Conservation (phyloP, 2,888 invertebrate genomes). For the Acrocyrtus sp. region DNA sequence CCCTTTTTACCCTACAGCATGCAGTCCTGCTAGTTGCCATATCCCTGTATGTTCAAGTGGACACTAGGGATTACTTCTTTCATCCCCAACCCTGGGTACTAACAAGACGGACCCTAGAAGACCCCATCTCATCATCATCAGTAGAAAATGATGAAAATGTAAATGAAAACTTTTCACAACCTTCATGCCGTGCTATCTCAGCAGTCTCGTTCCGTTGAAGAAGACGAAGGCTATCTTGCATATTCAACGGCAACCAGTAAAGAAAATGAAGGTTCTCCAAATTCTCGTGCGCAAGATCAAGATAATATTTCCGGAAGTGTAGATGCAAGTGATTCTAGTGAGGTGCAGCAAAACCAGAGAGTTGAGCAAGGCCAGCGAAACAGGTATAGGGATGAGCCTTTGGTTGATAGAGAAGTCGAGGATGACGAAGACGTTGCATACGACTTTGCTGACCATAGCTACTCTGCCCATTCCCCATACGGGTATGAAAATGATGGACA, state of each 20-base stretch:
- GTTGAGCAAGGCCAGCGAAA: constrained; percentile 12
- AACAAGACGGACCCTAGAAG: constrained; percentile 28
- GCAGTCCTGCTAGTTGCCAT: constrained; percentile 24
- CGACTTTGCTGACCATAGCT: constrained; percentile 11
- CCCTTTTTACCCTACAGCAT: constrained; percentile 12
- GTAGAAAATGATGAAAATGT: not conserved
- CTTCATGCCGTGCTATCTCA: not conserved
- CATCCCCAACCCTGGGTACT: constrained; percentile 44
- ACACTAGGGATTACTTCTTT: constrained; percentile 21
- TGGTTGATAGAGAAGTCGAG: constrained; percentile 19
- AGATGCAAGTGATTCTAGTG: constrained; percentile 12
- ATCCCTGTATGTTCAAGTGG: constrained; percentile 37
- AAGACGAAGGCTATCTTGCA: constrained; percentile 11
- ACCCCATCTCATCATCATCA: not conserved
- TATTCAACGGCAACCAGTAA: constrained; percentile 19
- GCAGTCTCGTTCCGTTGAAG: not conserved
- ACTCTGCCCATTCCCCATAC: constrained; percentile 34
- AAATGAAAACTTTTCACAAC: too few species aligned
- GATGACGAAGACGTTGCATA: constrained; percentile 20
- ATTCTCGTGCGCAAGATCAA: constrained; percentile 17
- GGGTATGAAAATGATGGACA: constrained; percentile 16
- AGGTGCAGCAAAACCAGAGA: constrained; percentile 2
- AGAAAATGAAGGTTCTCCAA: constrained; percentile 12
- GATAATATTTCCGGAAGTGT: not conserved
- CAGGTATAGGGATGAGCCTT: constrained; percentile 38